A percentile compares a stretch with the other conserved stretches of the same genome.
These are phyloP conservation scores for Sebastes schlegelii DNA, from an alignment of 2,113 vertebrate species.

Conservation along the genomic window DNA sequence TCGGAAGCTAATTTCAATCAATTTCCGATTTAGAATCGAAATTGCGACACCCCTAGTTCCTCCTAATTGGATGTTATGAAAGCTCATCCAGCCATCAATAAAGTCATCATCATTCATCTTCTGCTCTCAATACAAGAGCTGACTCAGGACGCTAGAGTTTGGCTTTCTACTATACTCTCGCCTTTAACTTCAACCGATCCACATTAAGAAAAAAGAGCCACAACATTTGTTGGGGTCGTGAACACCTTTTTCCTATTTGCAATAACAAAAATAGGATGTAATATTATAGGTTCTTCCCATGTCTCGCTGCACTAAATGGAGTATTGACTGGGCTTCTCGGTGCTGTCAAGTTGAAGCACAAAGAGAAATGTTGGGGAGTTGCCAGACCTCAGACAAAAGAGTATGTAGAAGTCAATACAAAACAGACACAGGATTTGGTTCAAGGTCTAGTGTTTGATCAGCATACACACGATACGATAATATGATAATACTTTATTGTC, in stretches of 20 bases:
- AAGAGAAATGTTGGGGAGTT: conserved; percentile 30
- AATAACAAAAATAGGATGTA: conserved; percentile 7
- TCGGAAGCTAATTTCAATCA: no score
- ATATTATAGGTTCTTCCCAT: background rate
- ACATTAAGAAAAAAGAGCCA: conserved; percentile 1
- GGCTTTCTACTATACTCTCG: background rate
- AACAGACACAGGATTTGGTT: background rate
- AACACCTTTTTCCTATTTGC: background rate
- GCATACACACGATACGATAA: background rate
- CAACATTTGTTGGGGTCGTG: background rate
- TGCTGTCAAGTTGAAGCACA: conserved; percentile 22
- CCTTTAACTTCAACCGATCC: background rate
- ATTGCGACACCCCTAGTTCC: no score
- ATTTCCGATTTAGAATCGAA: no score
- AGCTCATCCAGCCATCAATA: background rate
- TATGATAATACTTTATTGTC: no score
- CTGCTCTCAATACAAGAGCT: conserved; percentile 8
- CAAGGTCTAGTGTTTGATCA: conserved; percentile 4
- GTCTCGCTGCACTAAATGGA: conserved; percentile 26
- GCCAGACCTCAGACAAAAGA: conserved; percentile 35
- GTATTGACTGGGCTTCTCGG: conserved; percentile 37
- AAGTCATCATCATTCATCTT: conserved; percentile 27
- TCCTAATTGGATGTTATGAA: background rate
- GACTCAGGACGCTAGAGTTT: conserved; percentile 8
- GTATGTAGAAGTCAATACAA: conserved; percentile 16